phyloP scores from a whole-genome alignment of 2,797 vertebrate species.

The Pangasius mekongensis region DNA sequence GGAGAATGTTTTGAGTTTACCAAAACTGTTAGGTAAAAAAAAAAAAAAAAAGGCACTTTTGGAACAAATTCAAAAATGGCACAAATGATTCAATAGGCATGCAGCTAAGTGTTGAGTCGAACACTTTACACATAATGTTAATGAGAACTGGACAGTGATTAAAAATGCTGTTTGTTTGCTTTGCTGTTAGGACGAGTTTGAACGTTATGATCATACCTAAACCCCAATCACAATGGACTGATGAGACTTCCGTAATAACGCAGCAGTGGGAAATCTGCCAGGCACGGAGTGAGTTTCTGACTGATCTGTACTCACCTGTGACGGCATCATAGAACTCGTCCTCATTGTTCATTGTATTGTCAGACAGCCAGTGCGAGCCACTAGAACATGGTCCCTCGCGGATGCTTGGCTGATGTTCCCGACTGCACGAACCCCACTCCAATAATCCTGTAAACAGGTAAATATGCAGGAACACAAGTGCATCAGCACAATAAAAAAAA shows the following conservation, averaged over 20 bases:
- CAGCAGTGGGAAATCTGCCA: neutral
- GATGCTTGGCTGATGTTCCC: slow-evolving; percentile 38
- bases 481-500: neutral
- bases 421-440: slow-evolving; percentile 50
- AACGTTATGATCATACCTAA: neutral
- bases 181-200: neutral
- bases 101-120: neutral
- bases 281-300: neutral
- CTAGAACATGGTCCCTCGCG: slow-evolving; percentile 76
- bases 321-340: slow-evolving; percentile 97
- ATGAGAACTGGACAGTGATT: neutral
- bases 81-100: neutral
- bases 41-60: neutral
- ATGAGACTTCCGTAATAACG: neutral
- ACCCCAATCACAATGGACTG: neutral
- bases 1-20: neutral
- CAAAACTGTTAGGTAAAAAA: neutral
- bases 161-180: neutral
- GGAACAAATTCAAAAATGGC: neutral
- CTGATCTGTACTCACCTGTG: slow-evolving; percentile 80
- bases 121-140: neutral
- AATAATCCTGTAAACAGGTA: slow-evolving; percentile 5
- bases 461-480: neutral
- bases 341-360: slow-evolving; percentile 90
- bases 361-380: slow-evolving; percentile 60